Evolutionary conservation across 2,888 invertebrate species (phyloP).

Genomic region (Scaptomyza cyrtandrae): DNA sequence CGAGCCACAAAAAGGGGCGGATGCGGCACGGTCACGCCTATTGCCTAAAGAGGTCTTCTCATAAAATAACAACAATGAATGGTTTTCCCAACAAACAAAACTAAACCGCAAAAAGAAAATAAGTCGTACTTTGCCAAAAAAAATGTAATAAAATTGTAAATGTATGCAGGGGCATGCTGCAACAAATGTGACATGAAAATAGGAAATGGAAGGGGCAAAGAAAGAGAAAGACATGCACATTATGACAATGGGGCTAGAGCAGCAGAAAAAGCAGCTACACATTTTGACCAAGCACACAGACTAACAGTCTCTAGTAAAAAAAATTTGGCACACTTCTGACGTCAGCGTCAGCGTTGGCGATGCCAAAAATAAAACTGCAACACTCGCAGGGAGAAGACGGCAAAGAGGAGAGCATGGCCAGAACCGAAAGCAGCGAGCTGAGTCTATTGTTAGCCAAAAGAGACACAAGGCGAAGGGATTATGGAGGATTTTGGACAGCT

Average conservation of each 20-base stretch:
- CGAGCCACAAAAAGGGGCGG: slow-evolving; percentile 6
- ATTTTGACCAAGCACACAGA: slow-evolving; percentile 56
- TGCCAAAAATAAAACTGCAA: slow-evolving; percentile 69
- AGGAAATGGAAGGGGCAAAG: background rate
- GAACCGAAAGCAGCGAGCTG: background rate
- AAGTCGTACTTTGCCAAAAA: slow-evolving; percentile 43
- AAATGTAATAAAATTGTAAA: slow-evolving; percentile 75
- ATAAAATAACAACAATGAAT: slow-evolving; percentile 61
- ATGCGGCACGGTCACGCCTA: slow-evolving; percentile 34
- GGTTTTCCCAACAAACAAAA: slow-evolving; percentile 42
- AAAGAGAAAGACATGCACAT: slow-evolving; percentile 49
- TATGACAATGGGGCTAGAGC: slow-evolving; percentile 51
- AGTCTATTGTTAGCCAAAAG: slow-evolving; percentile 44
- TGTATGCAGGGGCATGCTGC: slow-evolving; percentile 68
- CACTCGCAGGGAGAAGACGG: slow-evolving; percentile 41
- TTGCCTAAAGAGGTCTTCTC: slow-evolving; percentile 16
- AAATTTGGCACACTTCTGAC: slow-evolving; percentile 73
- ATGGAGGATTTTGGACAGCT: slow-evolving; percentile 33
- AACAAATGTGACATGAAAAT: slow-evolving; percentile 44
- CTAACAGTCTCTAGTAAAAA: slow-evolving; percentile 10
- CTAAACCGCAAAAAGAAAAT: background rate
- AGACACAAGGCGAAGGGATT: slow-evolving; percentile 9
- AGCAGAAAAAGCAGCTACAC: slow-evolving; percentile 40
- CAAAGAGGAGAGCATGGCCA: background rate
- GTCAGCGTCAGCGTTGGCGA: slow-evolving; percentile 59